A percentile compares a stretch with the other conserved stretches of the same genome.
Evolutionary conservation across 2,113 vertebrate genomes (phyloP).

Genomic region (Thymallus thymallus): DNA sequence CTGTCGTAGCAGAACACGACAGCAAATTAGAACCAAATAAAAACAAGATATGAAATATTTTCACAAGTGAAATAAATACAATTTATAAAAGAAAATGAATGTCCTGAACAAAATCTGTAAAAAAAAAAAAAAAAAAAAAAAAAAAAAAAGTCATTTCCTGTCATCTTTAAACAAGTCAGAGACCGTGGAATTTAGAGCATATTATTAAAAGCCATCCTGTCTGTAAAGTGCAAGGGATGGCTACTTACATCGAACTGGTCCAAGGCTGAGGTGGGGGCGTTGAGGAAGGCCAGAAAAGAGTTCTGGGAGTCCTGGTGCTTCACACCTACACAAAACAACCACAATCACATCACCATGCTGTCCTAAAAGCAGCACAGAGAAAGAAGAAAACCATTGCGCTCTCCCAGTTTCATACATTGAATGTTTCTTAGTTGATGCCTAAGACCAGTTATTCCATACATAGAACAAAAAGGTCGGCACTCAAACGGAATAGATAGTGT

Average conservation of each 20-base stretch:
- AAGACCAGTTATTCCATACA: too few species aligned
- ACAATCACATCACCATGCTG: neutral
- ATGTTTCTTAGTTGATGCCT: too few species aligned
- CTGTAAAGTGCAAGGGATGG: neutral
- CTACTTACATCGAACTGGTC: conserved; percentile 96
- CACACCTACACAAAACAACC: conserved; percentile 82
- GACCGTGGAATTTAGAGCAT: neutral
- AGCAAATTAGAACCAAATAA: conserved; percentile 75
- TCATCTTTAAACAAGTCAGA: neutral
- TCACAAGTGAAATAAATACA: too few species aligned
- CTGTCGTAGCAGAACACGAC: conserved; percentile 84
- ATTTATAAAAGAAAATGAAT: too few species aligned
- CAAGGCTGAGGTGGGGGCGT: conserved; percentile 90
- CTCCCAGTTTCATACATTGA: too few species aligned
- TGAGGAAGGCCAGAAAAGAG: conserved; percentile 98
- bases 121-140: too few species aligned
- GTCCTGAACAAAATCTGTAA: too few species aligned
- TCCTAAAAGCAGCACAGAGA: neutral
- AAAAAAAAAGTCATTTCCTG: too few species aligned
- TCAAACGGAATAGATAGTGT: too few species aligned
- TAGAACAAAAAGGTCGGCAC: too few species aligned
- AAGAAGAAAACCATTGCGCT: too few species aligned
- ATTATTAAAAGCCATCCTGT: neutral
- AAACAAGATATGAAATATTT: conserved; percentile 45
- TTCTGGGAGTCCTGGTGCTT: conserved; percentile 99